phyloP scores from a whole-genome alignment of 2,113 vertebrate species.

The Hydrolagus affinis region DNA sequence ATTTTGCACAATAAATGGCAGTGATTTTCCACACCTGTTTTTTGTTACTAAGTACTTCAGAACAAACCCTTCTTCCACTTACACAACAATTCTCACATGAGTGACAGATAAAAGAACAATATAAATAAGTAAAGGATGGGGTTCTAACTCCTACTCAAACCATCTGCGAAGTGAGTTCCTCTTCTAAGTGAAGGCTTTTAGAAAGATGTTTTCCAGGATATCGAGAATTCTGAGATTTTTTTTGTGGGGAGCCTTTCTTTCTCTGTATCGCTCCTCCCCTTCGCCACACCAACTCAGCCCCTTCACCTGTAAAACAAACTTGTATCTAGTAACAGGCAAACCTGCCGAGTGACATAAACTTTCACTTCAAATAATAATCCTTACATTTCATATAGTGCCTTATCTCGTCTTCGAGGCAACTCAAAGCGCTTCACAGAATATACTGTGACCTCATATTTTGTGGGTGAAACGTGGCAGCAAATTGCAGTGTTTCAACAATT shows the following conservation, averaged over 20 bases:
- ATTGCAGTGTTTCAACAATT: too few relatives aligned
- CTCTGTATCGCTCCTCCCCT: too few relatives aligned
- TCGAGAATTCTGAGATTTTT: background rate
- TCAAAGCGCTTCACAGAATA: too few relatives aligned
- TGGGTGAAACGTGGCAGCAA: too few relatives aligned
- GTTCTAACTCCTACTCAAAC: background rate
- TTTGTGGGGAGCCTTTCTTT: too few relatives aligned
- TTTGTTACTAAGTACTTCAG: too few relatives aligned
- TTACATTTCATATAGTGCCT: too few relatives aligned
- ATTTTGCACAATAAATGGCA: background rate
- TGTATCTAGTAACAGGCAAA: background rate
- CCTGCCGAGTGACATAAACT: background rate
- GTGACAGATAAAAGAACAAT: background rate
- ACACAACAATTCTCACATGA: background rate
- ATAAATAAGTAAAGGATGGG: background rate
- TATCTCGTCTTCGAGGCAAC: too few relatives aligned
- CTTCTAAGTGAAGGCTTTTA: background rate
- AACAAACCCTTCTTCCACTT: background rate
- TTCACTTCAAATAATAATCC: too few relatives aligned
- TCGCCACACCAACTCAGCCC: too few relatives aligned
- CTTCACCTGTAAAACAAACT: too few relatives aligned
- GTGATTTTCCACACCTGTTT: slow-evolving; percentile 5
- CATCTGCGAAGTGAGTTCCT: background rate
- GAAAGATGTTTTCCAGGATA: background rate
- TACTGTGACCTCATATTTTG: too few relatives aligned